phyloP scores from a whole-genome alignment of 1,140 invertebrate genomes.

The Pseudobourletiella spinata region DNA sequence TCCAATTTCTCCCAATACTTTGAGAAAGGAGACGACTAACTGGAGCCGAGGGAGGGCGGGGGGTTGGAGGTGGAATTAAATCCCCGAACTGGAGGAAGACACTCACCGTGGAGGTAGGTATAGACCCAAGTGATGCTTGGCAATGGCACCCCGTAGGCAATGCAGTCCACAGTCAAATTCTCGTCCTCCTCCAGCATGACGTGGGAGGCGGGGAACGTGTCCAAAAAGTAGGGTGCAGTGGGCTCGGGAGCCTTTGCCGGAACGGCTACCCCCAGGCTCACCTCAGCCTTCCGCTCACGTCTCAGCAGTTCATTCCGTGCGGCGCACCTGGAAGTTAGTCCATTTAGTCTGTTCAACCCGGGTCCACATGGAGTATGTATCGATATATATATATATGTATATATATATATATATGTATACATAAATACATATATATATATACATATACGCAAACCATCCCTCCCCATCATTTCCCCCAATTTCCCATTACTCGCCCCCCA shows the following conservation, averaged over 20 bases:
- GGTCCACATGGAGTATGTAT: not conserved
- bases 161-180: slow-evolving; percentile 15
- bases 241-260: slow-evolving; percentile 5
- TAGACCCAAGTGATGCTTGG: slow-evolving; percentile 19
- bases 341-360: not conserved
- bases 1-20: too few relatives aligned
- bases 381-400: not conserved
- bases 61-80: too few relatives aligned
- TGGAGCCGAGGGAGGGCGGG: too few relatives aligned
- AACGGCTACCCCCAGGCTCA: slow-evolving; percentile 10
- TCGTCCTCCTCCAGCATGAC: slow-evolving; percentile 22
- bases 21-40: too few relatives aligned
- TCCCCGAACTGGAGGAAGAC: too few relatives aligned
- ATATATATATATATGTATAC: too few relatives aligned
- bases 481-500: too few relatives aligned
- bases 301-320: slow-evolving; percentile 15
- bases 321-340: slow-evolving; percentile 23
- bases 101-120: slow-evolving; percentile 17
- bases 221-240: slow-evolving; percentile 5
- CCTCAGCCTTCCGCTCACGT: slow-evolving; percentile 6
- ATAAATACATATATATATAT: too few relatives aligned
- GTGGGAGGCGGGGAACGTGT: slow-evolving; percentile 4
- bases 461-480: too few relatives aligned
- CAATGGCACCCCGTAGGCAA: slow-evolving; percentile 16
- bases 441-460: too few relatives aligned